These are phyloP conservation scores for Apus apus DNA, from an alignment of 2,113 vertebrate species.

Conservation along the genomic window DNA sequence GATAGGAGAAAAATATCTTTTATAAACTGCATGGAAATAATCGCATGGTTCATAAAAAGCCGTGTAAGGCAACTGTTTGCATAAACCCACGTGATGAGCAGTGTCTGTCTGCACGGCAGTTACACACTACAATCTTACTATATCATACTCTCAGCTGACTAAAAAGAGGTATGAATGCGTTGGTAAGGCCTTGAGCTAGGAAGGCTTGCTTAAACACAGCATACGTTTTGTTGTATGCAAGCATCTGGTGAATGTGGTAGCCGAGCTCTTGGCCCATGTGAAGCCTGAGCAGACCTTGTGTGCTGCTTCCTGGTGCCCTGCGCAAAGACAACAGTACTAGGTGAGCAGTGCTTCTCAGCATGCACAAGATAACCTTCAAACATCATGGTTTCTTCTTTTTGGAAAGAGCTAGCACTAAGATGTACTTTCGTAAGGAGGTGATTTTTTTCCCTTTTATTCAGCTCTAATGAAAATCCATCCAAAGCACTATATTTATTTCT, in stretches of 20 bases:
- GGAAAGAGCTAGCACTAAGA: not conserved
- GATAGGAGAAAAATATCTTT: not conserved
- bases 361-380: not conserved
- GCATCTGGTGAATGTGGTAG: too few species aligned
- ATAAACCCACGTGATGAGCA: not conserved
- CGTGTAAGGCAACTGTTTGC: not conserved
- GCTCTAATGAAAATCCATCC: too few species aligned
- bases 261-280: not conserved
- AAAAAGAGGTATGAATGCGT: not conserved
- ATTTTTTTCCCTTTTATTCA: too few species aligned
- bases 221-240: not conserved
- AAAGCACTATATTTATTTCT: too few species aligned
- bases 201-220: not conserved
- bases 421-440: not conserved
- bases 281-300: not conserved
- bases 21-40: conserved; percentile 2
- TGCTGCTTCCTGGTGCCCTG: not conserved
- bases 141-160: not conserved
- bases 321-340: not conserved
- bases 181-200: not conserved
- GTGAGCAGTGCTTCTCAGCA: not conserved
- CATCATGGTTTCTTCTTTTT: not conserved
- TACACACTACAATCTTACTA: not conserved
- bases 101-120: not conserved
- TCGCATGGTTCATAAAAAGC: not conserved